Conservation (phyloP, 2,113 vertebrate species). For the Raja brachyura region DNA sequence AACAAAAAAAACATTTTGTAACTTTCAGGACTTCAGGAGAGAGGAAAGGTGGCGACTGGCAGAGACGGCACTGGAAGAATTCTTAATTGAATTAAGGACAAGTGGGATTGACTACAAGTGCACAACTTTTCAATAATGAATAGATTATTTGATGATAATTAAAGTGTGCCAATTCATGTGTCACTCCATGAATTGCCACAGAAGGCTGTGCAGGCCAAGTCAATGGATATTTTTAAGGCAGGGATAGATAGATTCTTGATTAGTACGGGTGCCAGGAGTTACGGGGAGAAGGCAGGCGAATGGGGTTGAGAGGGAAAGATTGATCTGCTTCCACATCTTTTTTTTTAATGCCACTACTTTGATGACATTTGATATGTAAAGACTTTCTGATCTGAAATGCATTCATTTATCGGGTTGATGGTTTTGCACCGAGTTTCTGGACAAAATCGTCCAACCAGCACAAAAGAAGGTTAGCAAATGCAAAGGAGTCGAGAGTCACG, state of each 20-base stretch:
- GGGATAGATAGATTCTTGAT: too few species aligned
- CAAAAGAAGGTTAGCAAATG: not conserved
- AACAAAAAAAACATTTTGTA: too few species aligned
- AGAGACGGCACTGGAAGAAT: too few species aligned
- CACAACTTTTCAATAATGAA: not conserved
- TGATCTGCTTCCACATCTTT: too few species aligned
- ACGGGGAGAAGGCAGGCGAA: too few species aligned
- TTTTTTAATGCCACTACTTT: not conserved
- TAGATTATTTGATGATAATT: not conserved
- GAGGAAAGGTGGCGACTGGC: too few species aligned
- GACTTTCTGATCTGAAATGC: not conserved
- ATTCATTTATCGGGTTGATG: not conserved
- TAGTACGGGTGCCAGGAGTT: too few species aligned
- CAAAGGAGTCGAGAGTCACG: too few species aligned
- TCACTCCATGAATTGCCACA: not conserved
- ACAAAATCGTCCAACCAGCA: not conserved
- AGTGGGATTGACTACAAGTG: not conserved
- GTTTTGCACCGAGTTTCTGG: not conserved
- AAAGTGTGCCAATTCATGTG: not conserved
- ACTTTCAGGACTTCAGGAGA: not conserved
- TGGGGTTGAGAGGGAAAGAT: too few species aligned
- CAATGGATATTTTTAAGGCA: too few species aligned
- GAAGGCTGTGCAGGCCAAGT: too few species aligned
- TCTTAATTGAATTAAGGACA: too few species aligned
- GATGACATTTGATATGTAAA: not conserved